These are phyloP conservation scores for Metallyticus violacea DNA, from an alignment of 2,888 invertebrate genomes.

Conservation along the genomic window DNA sequence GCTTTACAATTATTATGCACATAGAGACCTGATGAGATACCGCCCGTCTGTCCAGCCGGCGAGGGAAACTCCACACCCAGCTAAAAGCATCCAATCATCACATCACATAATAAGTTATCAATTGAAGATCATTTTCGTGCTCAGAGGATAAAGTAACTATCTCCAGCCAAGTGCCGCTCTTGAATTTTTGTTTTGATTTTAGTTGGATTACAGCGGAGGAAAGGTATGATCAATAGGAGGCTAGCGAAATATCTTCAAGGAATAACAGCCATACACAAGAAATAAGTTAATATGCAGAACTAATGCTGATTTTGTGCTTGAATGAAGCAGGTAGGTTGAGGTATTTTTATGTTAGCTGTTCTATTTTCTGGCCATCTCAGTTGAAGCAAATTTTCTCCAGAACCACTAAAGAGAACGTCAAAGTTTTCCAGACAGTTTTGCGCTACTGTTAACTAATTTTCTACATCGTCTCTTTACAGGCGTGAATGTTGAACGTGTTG, in stretches of 20 bases:
- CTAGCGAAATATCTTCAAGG: background rate
- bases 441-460: too few relatives aligned
- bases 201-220: background rate
- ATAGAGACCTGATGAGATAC: background rate
- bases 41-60: background rate
- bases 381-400: too few relatives aligned
- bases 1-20: background rate
- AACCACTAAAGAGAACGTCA: too few relatives aligned
- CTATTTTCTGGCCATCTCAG: too few relatives aligned
- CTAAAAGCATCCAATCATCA: constrained; percentile 20
- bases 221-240: background rate
- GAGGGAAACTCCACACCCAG: background rate
- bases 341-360: too few relatives aligned
- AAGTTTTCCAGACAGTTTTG: too few relatives aligned
- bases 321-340: too few relatives aligned
- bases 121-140: constrained; percentile 11
- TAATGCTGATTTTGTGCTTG: too few relatives aligned
- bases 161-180: background rate
- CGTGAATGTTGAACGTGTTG: too few relatives aligned
- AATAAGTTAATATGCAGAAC: too few relatives aligned
- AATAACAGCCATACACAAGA: too few relatives aligned
- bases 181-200: background rate
- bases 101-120: constrained; percentile 24
- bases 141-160: background rate
- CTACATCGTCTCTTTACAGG: too few relatives aligned